Conservation (phyloP, 2,888 invertebrate species). For the Andrena chrysosceles region DNA sequence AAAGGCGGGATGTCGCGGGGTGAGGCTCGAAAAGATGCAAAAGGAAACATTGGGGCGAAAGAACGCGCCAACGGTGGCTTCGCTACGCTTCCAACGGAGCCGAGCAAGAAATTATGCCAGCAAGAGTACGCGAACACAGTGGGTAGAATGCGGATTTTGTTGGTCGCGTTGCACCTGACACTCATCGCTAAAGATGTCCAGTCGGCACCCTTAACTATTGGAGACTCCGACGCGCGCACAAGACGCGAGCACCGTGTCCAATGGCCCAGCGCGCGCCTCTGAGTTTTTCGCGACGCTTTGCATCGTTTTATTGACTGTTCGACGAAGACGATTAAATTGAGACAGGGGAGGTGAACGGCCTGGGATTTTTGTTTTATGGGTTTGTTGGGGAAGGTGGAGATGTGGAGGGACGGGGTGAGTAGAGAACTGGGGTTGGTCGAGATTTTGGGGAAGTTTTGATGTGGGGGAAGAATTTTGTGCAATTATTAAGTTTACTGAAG, state of each 20-base stretch:
- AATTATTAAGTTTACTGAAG: too few species aligned
- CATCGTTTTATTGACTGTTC: background rate
- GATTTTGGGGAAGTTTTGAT: too few species aligned
- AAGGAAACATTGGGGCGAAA: conserved; percentile 25
- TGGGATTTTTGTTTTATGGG: too few species aligned
- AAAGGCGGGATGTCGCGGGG: conserved; percentile 60
- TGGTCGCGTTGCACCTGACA: conserved; percentile 27
- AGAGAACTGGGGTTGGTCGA: too few species aligned
- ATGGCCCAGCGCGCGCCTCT: background rate
- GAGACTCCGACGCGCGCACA: conserved; percentile 5
- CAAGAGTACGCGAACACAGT: conserved; percentile 12
- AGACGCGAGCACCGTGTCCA: background rate
- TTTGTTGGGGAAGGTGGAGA: too few species aligned
- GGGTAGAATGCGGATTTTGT: conserved; percentile 34
- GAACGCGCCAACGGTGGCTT: conserved; percentile 27
- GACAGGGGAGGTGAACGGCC: conserved; percentile 11
- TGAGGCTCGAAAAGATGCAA: conserved; percentile 29
- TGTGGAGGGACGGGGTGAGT: too few species aligned
- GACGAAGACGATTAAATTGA: conserved; percentile 11
- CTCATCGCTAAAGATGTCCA: conserved; percentile 30
- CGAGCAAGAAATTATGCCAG: conserved; percentile 23
- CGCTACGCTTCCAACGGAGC: background rate
- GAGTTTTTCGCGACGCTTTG: background rate
- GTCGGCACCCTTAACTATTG: conserved; percentile 32
- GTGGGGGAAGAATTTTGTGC: too few species aligned